phyloP scores from a whole-genome alignment of 37 sponge, comb jelly and placozoan genomes.

The Chondrosia reniformis region DNA sequence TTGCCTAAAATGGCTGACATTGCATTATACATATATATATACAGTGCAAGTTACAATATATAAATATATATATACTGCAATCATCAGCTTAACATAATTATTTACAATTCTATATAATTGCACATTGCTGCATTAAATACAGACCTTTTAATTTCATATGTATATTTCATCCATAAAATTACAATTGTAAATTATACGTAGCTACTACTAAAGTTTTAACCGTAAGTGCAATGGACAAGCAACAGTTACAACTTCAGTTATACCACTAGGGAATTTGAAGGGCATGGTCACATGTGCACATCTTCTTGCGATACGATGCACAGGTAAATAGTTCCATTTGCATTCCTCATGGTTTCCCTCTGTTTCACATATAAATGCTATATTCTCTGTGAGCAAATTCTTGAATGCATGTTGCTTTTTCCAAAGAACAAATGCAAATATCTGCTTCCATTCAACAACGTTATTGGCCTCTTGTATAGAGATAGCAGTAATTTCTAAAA shows the following conservation, averaged over 20 bases:
- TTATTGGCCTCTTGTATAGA: neutral
- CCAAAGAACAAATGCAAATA: constrained; percentile 46
- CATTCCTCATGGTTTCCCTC: neutral
- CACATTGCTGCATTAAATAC: too few species aligned
- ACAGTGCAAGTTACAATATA: too few species aligned
- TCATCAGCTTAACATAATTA: too few species aligned
- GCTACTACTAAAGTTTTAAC: constrained; percentile 8
- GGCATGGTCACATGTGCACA: constrained; percentile 22
- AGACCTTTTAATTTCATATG: too few species aligned
- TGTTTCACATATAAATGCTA: constrained; percentile 26
- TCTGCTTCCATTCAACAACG: neutral
- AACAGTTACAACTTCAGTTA: constrained; percentile 27
- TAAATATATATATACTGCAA: too few species aligned
- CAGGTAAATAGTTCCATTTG: constrained; percentile 36
- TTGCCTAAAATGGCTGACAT: too few species aligned
- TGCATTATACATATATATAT: too few species aligned
- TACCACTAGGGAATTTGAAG: neutral
- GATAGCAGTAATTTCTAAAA: neutral
- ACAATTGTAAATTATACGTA: too few species aligned
- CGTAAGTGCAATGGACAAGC: constrained; percentile 30
- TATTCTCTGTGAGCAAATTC: constrained; percentile 24
- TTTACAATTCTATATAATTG: too few species aligned
- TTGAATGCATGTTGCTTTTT: constrained; percentile 18
- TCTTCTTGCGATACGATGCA: constrained; percentile 27
- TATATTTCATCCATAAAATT: too few species aligned